Base-by-base conservation (phyloP, 2,113 vertebrate genomes). In the Taurulus bubalis region DNA sequence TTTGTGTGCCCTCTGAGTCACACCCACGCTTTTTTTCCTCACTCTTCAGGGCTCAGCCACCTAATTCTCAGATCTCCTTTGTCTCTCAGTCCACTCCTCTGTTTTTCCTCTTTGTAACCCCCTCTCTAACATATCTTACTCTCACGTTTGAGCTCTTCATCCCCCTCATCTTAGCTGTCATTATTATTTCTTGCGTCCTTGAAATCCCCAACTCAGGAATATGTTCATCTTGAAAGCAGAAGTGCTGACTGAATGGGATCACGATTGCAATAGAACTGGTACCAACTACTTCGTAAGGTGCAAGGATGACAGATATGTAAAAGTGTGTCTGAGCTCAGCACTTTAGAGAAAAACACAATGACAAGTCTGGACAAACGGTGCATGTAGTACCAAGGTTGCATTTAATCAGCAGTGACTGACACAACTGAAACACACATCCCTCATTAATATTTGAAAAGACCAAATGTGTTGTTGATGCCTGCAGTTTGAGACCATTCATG, bases 181-280 rank as follows among this genome's bases (percentile, higher is more conserved):
- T 85, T 70, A 68, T 74, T 81, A 45, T 84, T 67, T 47, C 49
- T 80, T 24, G 42, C 28, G 71, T 76, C 83, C 77, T 87, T 92
- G 80, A 83, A 86, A 83, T 60, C 8, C 22, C 6, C 12, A 34
- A 79, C 60, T 67, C 71, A 66, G 67, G 60, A 34, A 81, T 85
- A 83, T 71, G 63, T 83, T 85, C 55, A 80, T 81, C 70, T 81
- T 74, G 49, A 76, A 71, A 59, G 60, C 30, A 63, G 78, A 87
- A 86, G 72, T 85, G 92, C 92, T 88, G 86, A 92, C 80, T 84
- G 70, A 72, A 51, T 38, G 71, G 45, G 63, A 83, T 81, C 42
- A 67, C 60, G 38, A 68, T 56, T 26, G 47, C 26, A 53, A 71
- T 15, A 42, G 26, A 76, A 69, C 2, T 45, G 22, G 24, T 53